Evolutionary conservation across 2,113 vertebrate genomes (phyloP).

Genomic region (Bothrops jararaca): DNA sequence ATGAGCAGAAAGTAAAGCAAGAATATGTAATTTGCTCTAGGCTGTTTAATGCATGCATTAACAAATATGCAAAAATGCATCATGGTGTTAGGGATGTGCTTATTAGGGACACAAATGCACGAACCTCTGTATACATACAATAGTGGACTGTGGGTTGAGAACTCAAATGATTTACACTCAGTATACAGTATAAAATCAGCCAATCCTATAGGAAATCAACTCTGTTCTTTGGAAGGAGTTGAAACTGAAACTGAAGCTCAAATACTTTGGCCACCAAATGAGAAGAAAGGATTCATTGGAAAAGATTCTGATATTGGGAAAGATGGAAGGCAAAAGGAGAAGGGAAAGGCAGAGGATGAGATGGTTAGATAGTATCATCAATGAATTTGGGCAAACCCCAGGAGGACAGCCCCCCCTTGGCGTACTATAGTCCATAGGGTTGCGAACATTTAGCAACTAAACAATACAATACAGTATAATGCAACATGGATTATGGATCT

Average conservation of each 20-base stretch:
- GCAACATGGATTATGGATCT: background rate
- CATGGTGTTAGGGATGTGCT: background rate
- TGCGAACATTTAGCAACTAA: background rate
- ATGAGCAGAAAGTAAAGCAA: background rate
- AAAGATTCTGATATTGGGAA: too few species aligned
- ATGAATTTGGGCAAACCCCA: background rate
- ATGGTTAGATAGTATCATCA: background rate
- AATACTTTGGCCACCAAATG: too few species aligned
- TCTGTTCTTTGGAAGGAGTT: too few species aligned
- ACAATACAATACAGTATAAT: background rate
- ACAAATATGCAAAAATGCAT: background rate
- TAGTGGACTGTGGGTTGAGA: background rate
- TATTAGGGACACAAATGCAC: background rate
- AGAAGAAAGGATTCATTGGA: too few species aligned
- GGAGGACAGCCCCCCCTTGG: background rate
- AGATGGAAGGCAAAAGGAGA: too few species aligned
- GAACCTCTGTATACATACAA: background rate
- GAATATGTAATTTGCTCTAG: background rate
- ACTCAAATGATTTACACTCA: background rate
- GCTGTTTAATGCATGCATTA: background rate
- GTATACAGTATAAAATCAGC: background rate
- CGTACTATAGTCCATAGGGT: background rate
- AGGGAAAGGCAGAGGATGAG: too few species aligned
- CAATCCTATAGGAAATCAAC: background rate
- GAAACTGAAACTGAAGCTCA: too few species aligned